A percentile compares a stretch with the other conserved stretches of the same genome.
phyloP scores from a whole-genome alignment of 2,797 vertebrate species.

The Peromyscus melanophrys region DNA sequence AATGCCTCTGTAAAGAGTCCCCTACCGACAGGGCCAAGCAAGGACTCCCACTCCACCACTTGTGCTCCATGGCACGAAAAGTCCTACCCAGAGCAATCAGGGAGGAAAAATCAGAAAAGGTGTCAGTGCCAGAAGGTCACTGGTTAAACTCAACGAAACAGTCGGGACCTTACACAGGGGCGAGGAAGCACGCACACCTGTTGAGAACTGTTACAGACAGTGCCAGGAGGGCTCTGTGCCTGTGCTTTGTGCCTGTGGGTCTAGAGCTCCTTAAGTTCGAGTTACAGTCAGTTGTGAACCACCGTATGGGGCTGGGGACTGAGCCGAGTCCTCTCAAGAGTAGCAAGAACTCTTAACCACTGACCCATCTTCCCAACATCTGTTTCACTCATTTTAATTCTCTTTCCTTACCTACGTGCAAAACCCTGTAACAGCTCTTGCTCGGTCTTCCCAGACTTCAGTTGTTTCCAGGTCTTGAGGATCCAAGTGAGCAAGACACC shows the following conservation, averaged over 20 bases:
- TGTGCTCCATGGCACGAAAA: background rate
- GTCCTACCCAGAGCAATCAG: background rate
- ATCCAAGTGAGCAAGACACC: background rate
- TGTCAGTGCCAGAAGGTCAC: background rate
- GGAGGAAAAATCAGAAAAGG: background rate
- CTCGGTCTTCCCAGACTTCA: background rate
- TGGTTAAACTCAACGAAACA: background rate
- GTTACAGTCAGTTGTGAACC: background rate
- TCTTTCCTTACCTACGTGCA: background rate
- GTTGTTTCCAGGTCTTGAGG: background rate
- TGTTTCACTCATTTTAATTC: background rate
- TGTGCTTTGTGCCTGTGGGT: background rate
- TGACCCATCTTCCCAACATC: background rate
- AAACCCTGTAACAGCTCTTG: background rate
- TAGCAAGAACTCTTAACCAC: background rate
- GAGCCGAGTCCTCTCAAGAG: background rate
- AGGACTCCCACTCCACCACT: background rate
- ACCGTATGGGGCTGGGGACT: background rate
- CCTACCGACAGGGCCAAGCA: too few relatives aligned
- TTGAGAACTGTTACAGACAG: too few relatives aligned
- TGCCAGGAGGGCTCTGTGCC: too few relatives aligned
- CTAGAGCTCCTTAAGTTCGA: background rate
- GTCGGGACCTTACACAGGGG: background rate
- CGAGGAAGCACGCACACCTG: too few relatives aligned
- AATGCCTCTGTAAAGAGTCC: background rate